A percentile compares a stretch with the other conserved stretches of the same genome.
Conservation (phyloP, 2,888 invertebrate genomes). For the Oscheius sp. region DNA sequence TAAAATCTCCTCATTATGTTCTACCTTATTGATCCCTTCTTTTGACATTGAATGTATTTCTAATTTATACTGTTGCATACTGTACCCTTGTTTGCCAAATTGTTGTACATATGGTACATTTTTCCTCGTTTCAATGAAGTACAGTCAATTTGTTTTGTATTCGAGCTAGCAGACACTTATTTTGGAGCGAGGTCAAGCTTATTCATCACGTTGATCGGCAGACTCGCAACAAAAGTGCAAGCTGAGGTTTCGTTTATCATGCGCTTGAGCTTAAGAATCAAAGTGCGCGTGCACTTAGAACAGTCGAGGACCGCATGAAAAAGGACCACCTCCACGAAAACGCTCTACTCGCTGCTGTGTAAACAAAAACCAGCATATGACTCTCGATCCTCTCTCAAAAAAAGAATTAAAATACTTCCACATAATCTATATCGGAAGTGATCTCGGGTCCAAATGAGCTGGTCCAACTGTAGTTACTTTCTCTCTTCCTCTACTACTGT, state of each 20-base stretch:
- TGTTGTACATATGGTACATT: slow-evolving; percentile 9
- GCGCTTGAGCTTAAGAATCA: neutral
- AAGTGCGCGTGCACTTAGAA: slow-evolving; percentile 30
- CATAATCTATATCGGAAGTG: neutral
- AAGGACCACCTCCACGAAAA: slow-evolving; percentile 18
- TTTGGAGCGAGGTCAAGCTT: too few relatives aligned
- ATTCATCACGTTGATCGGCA: too few relatives aligned
- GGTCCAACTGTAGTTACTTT: too few relatives aligned
- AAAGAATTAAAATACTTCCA: neutral
- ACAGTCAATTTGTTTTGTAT: too few relatives aligned
- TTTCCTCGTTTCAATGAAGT: neutral
- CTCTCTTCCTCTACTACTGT: too few relatives aligned
- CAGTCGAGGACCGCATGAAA: neutral
- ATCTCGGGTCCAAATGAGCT: too few relatives aligned
- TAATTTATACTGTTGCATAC: neutral
- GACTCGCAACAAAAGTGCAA: neutral
- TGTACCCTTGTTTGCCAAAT: slow-evolving; percentile 11
- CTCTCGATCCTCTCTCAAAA: neutral
- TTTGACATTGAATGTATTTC: neutral
- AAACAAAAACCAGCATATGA: slow-evolving; percentile 19
- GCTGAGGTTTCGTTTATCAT: slow-evolving; percentile 1
- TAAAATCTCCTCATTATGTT: neutral
- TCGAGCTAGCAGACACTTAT: too few relatives aligned
- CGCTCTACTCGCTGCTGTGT: slow-evolving; percentile 14
- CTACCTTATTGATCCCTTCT: neutral